Percentiles rank a stretch among this genome's conserved stretches.
phyloP scores from a whole-genome alignment of 2,888 invertebrate species.

The Cosmorhoe ocellata region DNA sequence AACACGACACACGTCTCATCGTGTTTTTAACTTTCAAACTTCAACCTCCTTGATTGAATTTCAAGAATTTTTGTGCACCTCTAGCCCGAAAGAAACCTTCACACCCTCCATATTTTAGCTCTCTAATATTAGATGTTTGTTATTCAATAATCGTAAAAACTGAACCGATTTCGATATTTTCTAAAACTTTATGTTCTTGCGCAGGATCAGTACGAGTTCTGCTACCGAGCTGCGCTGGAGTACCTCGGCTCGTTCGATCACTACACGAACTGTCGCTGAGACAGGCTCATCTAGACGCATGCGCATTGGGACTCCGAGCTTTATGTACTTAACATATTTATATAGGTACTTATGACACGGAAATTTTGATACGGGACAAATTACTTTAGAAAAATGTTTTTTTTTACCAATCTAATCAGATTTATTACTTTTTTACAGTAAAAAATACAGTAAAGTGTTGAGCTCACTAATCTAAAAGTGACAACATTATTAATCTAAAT shows the following conservation, averaged over 20 bases:
- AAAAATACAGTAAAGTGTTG: too few species aligned
- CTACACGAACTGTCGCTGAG: slow-evolving; percentile 91
- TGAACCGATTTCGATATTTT: too few species aligned
- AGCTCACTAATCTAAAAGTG: too few species aligned
- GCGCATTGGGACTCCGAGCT: slow-evolving; percentile 11
- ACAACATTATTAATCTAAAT: too few species aligned
- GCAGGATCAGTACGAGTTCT: slow-evolving; percentile 99
- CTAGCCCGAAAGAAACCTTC: too few species aligned
- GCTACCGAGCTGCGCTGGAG: slow-evolving; percentile 98
- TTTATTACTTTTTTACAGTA: background rate
- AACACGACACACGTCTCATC: too few species aligned
- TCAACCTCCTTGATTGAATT: too few species aligned
- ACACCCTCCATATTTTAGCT: too few species aligned
- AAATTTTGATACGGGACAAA: slow-evolving; percentile 25
- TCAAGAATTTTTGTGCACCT: too few species aligned
- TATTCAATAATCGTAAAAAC: too few species aligned
- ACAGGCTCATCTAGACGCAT: slow-evolving; percentile 63
- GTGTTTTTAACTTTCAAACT: too few species aligned
- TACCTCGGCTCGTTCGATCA: slow-evolving; percentile 99
- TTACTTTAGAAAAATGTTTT: slow-evolving; percentile 14
- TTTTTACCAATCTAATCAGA: background rate
- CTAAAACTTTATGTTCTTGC: slow-evolving; percentile 20
- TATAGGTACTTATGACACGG: slow-evolving; percentile 4
- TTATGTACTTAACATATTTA: slow-evolving; percentile 52
- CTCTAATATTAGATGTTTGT: too few species aligned